Evolutionary conservation across 2,113 vertebrate species (phyloP).

Genomic region (Myotis yumanensis): DNA sequence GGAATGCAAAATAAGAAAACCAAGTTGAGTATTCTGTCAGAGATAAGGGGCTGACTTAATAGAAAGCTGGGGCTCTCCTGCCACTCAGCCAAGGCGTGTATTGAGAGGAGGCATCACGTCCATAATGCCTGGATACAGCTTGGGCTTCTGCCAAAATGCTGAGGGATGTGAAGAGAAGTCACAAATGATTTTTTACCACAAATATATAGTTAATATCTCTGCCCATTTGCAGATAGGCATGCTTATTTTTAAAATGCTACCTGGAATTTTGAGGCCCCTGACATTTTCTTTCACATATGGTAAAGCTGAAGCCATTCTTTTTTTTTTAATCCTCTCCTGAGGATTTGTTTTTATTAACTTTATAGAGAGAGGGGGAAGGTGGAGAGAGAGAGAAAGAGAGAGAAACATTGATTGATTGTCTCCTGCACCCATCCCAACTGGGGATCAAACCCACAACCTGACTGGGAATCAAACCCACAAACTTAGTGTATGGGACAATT

Average conservation of each 20-base stretch:
- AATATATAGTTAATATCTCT: neutral
- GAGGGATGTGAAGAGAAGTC: neutral
- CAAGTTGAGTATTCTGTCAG: conserved; percentile 31
- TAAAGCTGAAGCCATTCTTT: neutral
- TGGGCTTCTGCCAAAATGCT: conserved; percentile 3
- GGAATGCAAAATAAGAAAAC: conserved; percentile 57
- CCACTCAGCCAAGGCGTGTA: neutral
- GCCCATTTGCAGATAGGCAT: neutral
- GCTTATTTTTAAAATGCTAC: conserved; percentile 5
- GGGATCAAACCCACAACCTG: neutral
- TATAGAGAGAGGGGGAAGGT: neutral
- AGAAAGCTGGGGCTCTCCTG: neutral
- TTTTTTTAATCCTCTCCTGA: neutral
- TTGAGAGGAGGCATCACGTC: neutral
- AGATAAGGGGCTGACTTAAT: conserved; percentile 36
- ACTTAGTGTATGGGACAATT: no score
- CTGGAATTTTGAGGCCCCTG: neutral
- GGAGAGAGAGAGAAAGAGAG: no score
- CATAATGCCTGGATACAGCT: neutral
- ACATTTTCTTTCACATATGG: neutral
- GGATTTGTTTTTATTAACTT: neutral
- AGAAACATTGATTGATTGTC: neutral
- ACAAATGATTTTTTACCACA: neutral
- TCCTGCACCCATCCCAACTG: neutral
- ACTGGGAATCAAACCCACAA: neutral